Base-by-base conservation (phyloP, 2,888 invertebrate genomes). In the Colletes collaris region DNA sequence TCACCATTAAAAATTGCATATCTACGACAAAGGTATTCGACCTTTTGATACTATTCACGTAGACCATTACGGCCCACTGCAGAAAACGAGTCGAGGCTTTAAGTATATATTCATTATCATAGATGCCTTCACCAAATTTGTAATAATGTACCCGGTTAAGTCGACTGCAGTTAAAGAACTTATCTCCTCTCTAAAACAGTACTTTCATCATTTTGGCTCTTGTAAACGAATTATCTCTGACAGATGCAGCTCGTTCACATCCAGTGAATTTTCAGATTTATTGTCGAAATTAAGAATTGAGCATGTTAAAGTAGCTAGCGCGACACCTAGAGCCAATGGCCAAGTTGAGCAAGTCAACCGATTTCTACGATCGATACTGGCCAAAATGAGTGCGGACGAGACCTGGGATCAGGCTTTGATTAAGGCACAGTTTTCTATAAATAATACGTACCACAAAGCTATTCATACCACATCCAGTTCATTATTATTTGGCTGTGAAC, bases 391-490 rank as follows among this genome's bases (percentile, higher is more conserved):
- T 4, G 13, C 0, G 2, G 55, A 65, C 3, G n/a, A 70, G n/a
- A 44, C 49, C n/a, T 71, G 76, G 66, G 16, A 53, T 53, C 55
- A 53, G 7, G 62, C 10, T 0, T 50, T 62, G 13, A 10, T 16
- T 0, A 72, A 56, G 6, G 65, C 70, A 4, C 76, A 76, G 49
- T 70, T 65, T 60, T 40, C 70, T 6, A 59, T 65, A 27, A 76
- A 76, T 4, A 76, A 76, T 11, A 27, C 27, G 27, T 27, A 27
- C 27, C 27, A 27, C 27, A 27, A 27, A 27, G 27, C 27, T 27
- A 27, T 65, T 27, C 37, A 40, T 0, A 19, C 73, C 3, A 67
- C 66, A 16, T 66, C 73, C 11, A 60, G 59, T n/a, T 37, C 7
- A 65, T 44, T 65, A 37, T 27, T 72, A 3, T 65, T 72, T 16